phyloP scores from a whole-genome alignment of 2,113 vertebrate species.

The Myotis lucifugus region DNA sequence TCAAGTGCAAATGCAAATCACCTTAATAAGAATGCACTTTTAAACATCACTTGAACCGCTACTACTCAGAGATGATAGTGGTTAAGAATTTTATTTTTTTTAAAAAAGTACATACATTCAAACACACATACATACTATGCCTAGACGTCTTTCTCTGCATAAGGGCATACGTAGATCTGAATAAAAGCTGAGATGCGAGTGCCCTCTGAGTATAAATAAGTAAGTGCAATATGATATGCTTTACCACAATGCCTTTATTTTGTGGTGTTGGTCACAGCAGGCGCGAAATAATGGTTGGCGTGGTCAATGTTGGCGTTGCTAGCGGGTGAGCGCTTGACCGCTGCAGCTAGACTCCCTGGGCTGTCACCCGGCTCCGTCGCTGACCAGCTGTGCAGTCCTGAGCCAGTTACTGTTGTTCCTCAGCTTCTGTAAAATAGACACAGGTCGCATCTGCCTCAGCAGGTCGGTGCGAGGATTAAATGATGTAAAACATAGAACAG shows the following conservation, averaged over 20 bases:
- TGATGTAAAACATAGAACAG: not conserved
- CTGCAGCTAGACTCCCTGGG: not conserved
- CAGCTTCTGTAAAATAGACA: not conserved
- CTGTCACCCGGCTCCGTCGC: not conserved
- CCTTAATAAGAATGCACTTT: not conserved
- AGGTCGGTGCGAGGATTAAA: not conserved
- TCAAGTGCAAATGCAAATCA: not conserved
- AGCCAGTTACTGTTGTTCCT: not conserved
- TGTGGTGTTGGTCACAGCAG: not conserved
- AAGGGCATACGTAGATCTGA: not conserved
- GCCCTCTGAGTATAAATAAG: not conserved
- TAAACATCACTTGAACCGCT: not conserved
- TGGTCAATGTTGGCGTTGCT: not conserved
- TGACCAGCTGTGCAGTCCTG: not conserved
- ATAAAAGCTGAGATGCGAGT: not conserved
- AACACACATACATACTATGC: not conserved
- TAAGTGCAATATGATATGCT: not conserved
- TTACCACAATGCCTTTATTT: not conserved
- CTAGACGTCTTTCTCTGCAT: not conserved
- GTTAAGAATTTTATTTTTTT: not conserved
- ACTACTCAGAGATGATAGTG: not conserved
- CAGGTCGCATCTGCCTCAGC: not conserved
- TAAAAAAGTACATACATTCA: not conserved
- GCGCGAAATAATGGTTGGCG: not conserved
- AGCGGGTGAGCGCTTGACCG: rapidly evolving